Evolutionary conservation across 2,113 vertebrate genomes (phyloP), one percentile per base, ranked within the genome.

Genomic region (Brienomyrus brachyistius): DNA sequence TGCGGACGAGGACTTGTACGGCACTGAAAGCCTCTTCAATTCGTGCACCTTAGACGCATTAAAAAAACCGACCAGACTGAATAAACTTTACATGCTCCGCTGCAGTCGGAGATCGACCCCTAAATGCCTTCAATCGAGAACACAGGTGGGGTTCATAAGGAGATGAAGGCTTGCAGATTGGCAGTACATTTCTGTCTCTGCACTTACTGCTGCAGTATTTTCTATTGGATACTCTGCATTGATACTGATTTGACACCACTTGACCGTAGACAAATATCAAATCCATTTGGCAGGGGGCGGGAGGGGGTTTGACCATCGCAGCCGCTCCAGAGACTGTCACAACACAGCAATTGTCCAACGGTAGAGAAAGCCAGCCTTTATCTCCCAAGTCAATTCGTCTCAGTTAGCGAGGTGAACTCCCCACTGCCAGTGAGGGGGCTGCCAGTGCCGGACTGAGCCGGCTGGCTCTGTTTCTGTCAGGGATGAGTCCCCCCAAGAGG

Each of bases 391-490:
- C 47, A 84, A 50, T 70, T 11, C 19, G 87, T 52, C 31, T 86
- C 77, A 21, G 54, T 5, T 59, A 54, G 62, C 51, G 21, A 50
- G 89, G 54, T 90, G 89, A 93, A 91, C 88, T 62, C 91, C 92
- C 87, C 91, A 92, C 93, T 92, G 93, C 86, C 91, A 77, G 92
- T 86, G 92, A 92, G 92, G 92, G 91, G 88, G 89, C 91, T 66
- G 92, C 93, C 59, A 89, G 59, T 4, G 86, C n/a, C 90, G 93
- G 93, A 93, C 91, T 94, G 93, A 91, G 91, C 52, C 89, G 93
- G 94, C 91, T 74, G 87, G 23, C 85, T 74, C 90, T 88, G 70
- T 92, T 91, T 91, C 59, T 88, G 62, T 85, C 56, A 86, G 89
- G 56, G 70, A 11, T 80, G 27, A 89, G 7, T 48, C 87, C 35